Conservation (phyloP, 2,888 invertebrate genomes). For the Cabera pusaria region DNA sequence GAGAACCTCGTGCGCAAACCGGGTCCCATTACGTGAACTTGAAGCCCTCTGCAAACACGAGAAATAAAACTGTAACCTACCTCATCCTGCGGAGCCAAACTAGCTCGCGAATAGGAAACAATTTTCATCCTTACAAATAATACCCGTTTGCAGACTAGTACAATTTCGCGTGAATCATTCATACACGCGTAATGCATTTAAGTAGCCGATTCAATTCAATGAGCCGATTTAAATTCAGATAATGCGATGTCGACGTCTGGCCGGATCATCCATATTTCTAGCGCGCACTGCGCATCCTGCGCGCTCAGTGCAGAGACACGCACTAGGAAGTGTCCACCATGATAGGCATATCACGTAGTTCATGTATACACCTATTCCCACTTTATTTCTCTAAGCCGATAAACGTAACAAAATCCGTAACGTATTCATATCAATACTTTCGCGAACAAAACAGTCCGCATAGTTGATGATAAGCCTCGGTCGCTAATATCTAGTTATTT, state of each 20-base stretch:
- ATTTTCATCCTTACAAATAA: constrained; percentile 29
- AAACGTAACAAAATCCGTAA: no score
- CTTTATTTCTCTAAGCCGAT: constrained; percentile 5
- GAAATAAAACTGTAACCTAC: constrained; percentile 39
- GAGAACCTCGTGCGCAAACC: constrained; percentile 56
- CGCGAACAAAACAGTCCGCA: no score
- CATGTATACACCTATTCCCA: constrained; percentile 13
- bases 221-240: constrained; percentile 73
- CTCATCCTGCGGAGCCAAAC: constrained; percentile 21
- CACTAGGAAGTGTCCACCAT: constrained; percentile 63
- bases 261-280: constrained; percentile 71
- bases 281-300: constrained; percentile 69
- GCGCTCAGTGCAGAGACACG: constrained; percentile 26
- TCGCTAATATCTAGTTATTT: constrained; percentile 43
- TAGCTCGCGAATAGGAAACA: not conserved
- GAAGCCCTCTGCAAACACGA: constrained; percentile 35
- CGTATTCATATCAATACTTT: constrained; percentile 9
- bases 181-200: constrained; percentile 61
- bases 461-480: constrained; percentile 1
- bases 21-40: constrained; percentile 64
- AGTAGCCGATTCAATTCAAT: constrained; percentile 71
- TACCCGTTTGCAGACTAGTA: constrained; percentile 34
- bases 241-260: constrained; percentile 60
- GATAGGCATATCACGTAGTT: constrained; percentile 29
- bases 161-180: constrained; percentile 56